Evolutionary conservation across 2,888 invertebrate species (phyloP).

Genomic region (Noctua fimbriata): DNA sequence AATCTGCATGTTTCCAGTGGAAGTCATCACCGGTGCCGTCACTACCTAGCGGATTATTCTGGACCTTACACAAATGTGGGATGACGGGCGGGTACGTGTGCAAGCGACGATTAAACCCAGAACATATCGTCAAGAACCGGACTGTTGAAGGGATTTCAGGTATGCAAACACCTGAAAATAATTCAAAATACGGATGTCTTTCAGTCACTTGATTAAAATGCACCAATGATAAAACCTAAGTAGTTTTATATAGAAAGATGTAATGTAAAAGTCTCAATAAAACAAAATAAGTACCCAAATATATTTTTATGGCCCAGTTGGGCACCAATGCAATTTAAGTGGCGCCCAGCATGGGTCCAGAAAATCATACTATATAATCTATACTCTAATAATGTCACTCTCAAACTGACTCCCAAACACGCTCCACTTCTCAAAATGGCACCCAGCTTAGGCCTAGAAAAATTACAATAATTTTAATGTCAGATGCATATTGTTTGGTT

Average conservation of each 20-base stretch:
- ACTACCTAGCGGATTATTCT: slow-evolving; percentile 93
- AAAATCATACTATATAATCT: background rate
- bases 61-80: slow-evolving; percentile 92
- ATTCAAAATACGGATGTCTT: no score
- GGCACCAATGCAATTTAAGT: slow-evolving; percentile 24
- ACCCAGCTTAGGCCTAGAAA: background rate
- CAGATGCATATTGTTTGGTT: background rate
- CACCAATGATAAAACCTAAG: background rate
- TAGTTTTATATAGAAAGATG: background rate
- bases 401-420: background rate
- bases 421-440: background rate
- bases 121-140: slow-evolving; percentile 89
- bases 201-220: background rate
- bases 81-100: slow-evolving; percentile 93
- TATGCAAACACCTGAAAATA: slow-evolving; percentile 55
- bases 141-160: slow-evolving; percentile 91
- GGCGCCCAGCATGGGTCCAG: slow-evolving; percentile 54
- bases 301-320: slow-evolving; percentile 1
- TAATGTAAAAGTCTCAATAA: background rate
- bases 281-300: background rate
- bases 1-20: slow-evolving; percentile 89
- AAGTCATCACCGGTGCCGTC: slow-evolving; percentile 91
- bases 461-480: no score
- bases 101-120: slow-evolving; percentile 86
- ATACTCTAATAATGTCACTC: background rate